Base-by-base conservation (phyloP, 2,888 invertebrate species). In the Microdon myrmicae region DNA sequence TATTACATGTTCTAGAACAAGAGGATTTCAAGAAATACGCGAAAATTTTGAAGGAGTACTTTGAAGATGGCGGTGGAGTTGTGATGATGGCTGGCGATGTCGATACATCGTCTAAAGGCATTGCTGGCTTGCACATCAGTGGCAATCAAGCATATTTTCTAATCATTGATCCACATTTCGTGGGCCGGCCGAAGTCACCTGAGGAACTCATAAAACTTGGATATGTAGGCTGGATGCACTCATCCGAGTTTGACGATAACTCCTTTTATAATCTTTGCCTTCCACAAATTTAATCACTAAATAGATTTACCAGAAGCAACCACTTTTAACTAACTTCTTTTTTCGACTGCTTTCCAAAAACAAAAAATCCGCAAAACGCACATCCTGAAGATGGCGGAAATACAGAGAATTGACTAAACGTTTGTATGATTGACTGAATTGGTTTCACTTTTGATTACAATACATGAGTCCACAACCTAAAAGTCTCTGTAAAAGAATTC, bases 11-110 rank as follows among this genome's bases (percentile, higher is more conserved):
- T 0, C 81, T 80, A 25, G 82, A 81, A 66, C 84, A 85, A 2
- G 77, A 81, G 58, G 78, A 84, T n/a, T 75, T 90, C 7, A 71
- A 71, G 2, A 76, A 79, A 1, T 78, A 86, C 68, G 73, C 83
- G 3, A 77, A 82, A 9, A 74, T 72, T 2, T 69, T 90, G 19
- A 78, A 81, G 37, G 70, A 75, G 2, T 89, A 90, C 76, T 90
- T 90, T 73, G 74, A 80, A 25, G 78, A 80, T 14, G 84, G 82
- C 73, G 86, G 86, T 13, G 85, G 87, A 26, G 86, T 90, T 2
- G 76, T 89, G 5, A 90, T 90, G 87, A 90, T 90, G 89, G 90
- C 90, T 3, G 90, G 90, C 2, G 85, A 89, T 74, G 76, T 81
- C 38, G 89, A 90, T 69, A 84, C 84, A 59, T 85, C 86, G 0